phyloP scores from a whole-genome alignment of 2,797 vertebrate species.

The Lacerta viridis region DNA sequence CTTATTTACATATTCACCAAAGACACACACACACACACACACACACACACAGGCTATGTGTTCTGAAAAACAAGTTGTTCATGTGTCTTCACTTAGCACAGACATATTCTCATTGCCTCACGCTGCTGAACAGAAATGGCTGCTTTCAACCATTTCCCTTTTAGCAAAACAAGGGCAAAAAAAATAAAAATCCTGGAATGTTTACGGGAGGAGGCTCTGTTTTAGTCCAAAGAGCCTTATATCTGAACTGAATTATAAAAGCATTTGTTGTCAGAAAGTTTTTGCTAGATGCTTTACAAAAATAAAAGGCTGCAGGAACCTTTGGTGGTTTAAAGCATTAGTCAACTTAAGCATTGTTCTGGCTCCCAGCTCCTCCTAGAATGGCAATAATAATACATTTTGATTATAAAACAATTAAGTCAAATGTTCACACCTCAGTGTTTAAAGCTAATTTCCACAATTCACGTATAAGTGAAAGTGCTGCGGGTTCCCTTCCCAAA shows the following conservation, averaged over 20 bases:
- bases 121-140: slow-evolving; percentile 9
- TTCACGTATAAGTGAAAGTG: slow-evolving; percentile 55
- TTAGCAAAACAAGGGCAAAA: not conserved
- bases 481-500: slow-evolving; percentile 9
- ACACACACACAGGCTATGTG: too few relatives aligned
- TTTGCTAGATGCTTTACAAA: slow-evolving; percentile 1
- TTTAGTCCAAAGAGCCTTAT: slow-evolving; percentile 5
- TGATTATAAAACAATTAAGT: slow-evolving; percentile 62
- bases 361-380: slow-evolving; percentile 19
- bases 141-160: slow-evolving; percentile 6
- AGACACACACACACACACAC: too few relatives aligned
- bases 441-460: slow-evolving; percentile 59
- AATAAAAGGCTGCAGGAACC: slow-evolving; percentile 7
- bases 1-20: too few relatives aligned
- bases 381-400: slow-evolving; percentile 50
- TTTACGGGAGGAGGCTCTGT: not conserved
- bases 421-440: slow-evolving; percentile 59
- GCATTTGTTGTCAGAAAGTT: slow-evolving; percentile 18
- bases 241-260: slow-evolving; percentile 29
- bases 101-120: not conserved
- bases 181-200: not conserved
- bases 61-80: too few relatives aligned
- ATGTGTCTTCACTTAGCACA: not conserved
- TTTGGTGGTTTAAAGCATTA: slow-evolving; percentile 28
- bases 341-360: slow-evolving; percentile 43